Evolutionary conservation across 2,888 invertebrate genomes (phyloP).

Genomic region (Hypsopygia costalis): DNA sequence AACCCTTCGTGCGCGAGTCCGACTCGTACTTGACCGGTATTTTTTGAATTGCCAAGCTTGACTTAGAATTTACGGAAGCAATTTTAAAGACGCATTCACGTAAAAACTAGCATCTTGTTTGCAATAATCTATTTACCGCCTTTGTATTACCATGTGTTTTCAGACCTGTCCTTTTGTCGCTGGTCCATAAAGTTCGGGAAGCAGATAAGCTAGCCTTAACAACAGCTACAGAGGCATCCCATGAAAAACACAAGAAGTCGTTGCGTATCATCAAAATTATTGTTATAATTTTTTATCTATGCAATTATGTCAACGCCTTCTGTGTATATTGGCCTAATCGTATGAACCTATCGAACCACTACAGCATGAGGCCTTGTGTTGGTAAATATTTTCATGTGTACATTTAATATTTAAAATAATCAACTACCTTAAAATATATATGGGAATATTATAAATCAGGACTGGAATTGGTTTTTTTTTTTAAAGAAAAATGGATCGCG

Average conservation of each 20-base stretch:
- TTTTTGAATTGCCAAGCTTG: too few species aligned
- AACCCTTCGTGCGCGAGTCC: too few species aligned
- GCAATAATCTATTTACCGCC: too few species aligned
- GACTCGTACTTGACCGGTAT: too few species aligned
- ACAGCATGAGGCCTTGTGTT: constrained; percentile 52
- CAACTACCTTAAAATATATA: too few species aligned
- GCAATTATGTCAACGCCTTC: constrained; percentile 32
- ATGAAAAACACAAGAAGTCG: constrained; percentile 32
- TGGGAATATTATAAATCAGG: too few species aligned
- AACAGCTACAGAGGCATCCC: constrained; percentile 22
- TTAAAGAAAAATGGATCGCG: too few species aligned
- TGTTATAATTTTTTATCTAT: constrained; percentile 40
- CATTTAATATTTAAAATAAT: too few species aligned
- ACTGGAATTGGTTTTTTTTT: too few species aligned
- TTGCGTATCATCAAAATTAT: constrained; percentile 43
- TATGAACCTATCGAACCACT: constrained; percentile 35
- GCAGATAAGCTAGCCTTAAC: constrained; percentile 32
- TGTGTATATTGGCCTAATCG: constrained; percentile 50
- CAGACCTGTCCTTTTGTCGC: constrained; percentile 34
- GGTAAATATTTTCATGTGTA: constrained; percentile 49
- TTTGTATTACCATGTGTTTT: constrained; percentile 12
- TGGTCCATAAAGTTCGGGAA: constrained; percentile 31
- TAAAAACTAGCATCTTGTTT: too few species aligned
- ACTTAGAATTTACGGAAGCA: too few species aligned
- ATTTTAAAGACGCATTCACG: too few species aligned